These are phyloP conservation scores for Griposia aprilina DNA, from an alignment of 2,888 invertebrate genomes.

Conservation along the genomic window DNA sequence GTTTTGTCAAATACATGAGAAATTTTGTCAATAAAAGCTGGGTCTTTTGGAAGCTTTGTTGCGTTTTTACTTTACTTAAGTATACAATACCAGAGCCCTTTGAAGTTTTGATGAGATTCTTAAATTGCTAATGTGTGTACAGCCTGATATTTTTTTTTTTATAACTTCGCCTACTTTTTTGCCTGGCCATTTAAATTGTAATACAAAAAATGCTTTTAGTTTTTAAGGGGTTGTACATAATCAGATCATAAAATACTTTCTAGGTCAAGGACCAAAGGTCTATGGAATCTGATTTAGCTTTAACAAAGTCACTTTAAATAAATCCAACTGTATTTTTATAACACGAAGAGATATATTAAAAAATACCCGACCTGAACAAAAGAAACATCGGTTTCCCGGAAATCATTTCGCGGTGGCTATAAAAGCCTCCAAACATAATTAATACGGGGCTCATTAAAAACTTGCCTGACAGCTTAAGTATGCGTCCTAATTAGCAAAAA, in stretches of 20 bases:
- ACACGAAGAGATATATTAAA: slow-evolving; percentile 21
- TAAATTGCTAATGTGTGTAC: slow-evolving; percentile 12
- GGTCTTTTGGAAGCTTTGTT: slow-evolving; percentile 80
- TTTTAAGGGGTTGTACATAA: not conserved
- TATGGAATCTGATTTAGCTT: not conserved
- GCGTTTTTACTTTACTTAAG: slow-evolving; percentile 65
- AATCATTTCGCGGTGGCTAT: slow-evolving; percentile 53
- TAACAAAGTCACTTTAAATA: not conserved
- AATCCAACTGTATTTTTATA: not conserved
- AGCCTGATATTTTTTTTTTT: not conserved
- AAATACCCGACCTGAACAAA: slow-evolving; percentile 35
- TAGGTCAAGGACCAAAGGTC: not conserved
- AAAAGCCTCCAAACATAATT: slow-evolving; percentile 58
- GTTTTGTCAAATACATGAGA: slow-evolving; percentile 89
- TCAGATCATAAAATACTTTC: not conserved
- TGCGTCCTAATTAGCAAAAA: slow-evolving; percentile 62
- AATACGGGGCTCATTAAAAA: slow-evolving; percentile 62
- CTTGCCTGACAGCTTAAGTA: slow-evolving; percentile 53
- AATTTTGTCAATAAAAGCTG: slow-evolving; percentile 87
- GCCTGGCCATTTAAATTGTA: not conserved
- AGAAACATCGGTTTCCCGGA: slow-evolving; percentile 54
- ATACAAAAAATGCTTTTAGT: too few species aligned
- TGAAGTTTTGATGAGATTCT: slow-evolving; percentile 64
- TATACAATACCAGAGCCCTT: slow-evolving; percentile 63
- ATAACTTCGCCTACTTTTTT: not conserved